phyloP scores from a whole-genome alignment of 1,140 invertebrate genomes.

The Drosophila bocki region DNA sequence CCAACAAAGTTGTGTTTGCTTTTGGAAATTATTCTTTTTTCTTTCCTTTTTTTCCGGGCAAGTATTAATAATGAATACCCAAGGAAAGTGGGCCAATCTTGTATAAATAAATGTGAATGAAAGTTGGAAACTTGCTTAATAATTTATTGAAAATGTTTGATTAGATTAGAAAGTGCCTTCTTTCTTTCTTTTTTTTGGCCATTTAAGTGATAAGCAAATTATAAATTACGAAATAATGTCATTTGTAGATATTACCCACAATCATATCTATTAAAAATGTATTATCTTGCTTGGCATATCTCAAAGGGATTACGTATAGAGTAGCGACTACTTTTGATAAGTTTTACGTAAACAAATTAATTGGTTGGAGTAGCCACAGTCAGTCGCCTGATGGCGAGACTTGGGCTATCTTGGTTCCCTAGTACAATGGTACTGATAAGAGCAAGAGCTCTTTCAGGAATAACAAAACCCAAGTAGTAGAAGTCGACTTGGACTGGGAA shows the following conservation, averaged over 20 bases:
- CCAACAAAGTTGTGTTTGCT: conserved; percentile 34
- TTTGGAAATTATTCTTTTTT: conserved; percentile 12
- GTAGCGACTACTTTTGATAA: conserved; percentile 47
- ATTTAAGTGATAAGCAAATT: conserved; percentile 28
- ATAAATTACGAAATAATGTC: conserved; percentile 32
- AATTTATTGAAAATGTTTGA: conserved; percentile 30
- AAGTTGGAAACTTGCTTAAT: conserved; percentile 17
- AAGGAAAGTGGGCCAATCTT: conserved; percentile 27
- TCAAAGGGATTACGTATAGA: conserved; percentile 13
- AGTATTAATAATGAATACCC: conserved; percentile 41
- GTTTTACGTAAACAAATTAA: conserved; percentile 74
- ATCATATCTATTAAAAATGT: conserved; percentile 25
- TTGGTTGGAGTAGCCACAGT: conserved; percentile 45
- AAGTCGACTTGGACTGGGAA: conserved; percentile 21
- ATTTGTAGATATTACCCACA: conserved; percentile 7
- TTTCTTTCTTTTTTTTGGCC: neutral
- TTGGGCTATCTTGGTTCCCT: conserved; percentile 23
- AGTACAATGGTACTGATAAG: conserved; percentile 25
- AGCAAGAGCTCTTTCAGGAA: conserved; percentile 8
- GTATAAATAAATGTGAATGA: conserved; percentile 46
- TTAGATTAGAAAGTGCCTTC: conserved; percentile 29
- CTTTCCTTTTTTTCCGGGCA: neutral
- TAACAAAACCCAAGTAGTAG: neutral
- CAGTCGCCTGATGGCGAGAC: conserved; percentile 23
- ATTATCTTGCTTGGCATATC: conserved; percentile 18